Evolutionary conservation across 1,140 invertebrate species (phyloP), one percentile per base, ranked within the genome.

Genomic region (Microvelia longipes): DNA sequence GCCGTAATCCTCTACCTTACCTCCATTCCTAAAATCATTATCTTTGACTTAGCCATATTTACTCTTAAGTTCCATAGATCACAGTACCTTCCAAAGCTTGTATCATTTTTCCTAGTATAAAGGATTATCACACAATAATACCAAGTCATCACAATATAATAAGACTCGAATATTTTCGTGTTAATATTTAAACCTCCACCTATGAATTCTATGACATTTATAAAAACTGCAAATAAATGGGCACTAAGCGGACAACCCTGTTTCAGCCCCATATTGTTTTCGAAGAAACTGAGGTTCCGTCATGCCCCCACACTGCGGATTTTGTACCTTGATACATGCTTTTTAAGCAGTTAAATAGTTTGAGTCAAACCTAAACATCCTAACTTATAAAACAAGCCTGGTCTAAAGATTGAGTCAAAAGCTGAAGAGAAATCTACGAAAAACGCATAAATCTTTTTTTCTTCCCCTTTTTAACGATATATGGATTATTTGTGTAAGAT

Each of bases 371-470:
- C 35, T 50, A 50, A 50, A 50, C 35, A 50, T 50, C 35, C 35
- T 14, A 68, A 29, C 29, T 68, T 68, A 2, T 29, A 29, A 13
- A 68, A 13, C 24, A 68, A 11, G 1, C 27, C 28, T 11, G 5
- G 2, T 11, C 67, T 29, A 26, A 29, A 14, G 1, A 68, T 29
- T 2, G 28, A 2, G 26, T 68, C 69, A 29, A 70, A 70, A 2
- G 64, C 64, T 60, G 69, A 15, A 1, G 27, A 29, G 29, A 70
- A 70, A 25, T 70, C 66, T 11, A 71, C 70, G 50, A 71, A 71
- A 29, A 71, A 68, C 62, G 50, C 66, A 62, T 61, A 28, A 60
- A 30, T 30, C 19, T 63, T 61, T 68, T 63, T 64, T 2, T 60
- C 28, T 71, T 67, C 64, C 28, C 13, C n/a, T n/a, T n/a, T n/a